Evolutionary conservation across 2,888 invertebrate species (phyloP).

Genomic region (Erebia epiphron): DNA sequence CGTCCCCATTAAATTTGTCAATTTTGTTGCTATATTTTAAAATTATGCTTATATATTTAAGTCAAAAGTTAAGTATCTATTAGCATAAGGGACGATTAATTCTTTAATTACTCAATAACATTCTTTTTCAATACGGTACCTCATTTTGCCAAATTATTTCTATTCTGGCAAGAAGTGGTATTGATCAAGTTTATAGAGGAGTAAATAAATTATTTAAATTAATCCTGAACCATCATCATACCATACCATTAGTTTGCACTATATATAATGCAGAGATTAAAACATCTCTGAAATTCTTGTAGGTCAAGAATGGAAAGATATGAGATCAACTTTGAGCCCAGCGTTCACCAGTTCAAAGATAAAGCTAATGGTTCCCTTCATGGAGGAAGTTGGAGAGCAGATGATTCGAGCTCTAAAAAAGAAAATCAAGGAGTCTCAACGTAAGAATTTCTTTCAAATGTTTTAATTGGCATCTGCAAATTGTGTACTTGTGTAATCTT

Average conservation of each 20-base stretch:
- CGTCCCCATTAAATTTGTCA: too few relatives aligned
- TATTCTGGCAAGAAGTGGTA: too few relatives aligned
- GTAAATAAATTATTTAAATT: too few relatives aligned
- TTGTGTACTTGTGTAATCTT: not conserved
- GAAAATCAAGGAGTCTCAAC: constrained; percentile 43
- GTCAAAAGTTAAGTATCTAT: too few relatives aligned
- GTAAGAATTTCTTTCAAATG: constrained; percentile 32
- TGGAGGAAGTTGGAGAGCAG: constrained; percentile 61
- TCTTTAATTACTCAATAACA: not conserved
- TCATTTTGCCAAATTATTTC: too few relatives aligned
- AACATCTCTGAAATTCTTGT: not conserved
- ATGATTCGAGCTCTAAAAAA: constrained; percentile 52
- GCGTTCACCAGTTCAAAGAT: constrained; percentile 78
- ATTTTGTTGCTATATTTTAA: too few relatives aligned
- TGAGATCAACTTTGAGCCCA: constrained; percentile 67
- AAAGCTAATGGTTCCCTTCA: constrained; percentile 62
- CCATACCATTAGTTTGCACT: too few relatives aligned
- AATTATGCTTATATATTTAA: too few relatives aligned
- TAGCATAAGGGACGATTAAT: not conserved
- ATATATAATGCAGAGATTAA: not conserved
- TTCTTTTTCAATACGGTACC: too few relatives aligned
- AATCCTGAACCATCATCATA: too few relatives aligned
- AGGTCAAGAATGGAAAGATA: constrained; percentile 66
- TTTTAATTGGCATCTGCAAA: not conserved
- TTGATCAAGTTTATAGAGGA: too few relatives aligned